These are phyloP conservation scores for Yponomeuta cagnagella DNA, from an alignment of 2,888 invertebrate genomes.

Conservation along the genomic window DNA sequence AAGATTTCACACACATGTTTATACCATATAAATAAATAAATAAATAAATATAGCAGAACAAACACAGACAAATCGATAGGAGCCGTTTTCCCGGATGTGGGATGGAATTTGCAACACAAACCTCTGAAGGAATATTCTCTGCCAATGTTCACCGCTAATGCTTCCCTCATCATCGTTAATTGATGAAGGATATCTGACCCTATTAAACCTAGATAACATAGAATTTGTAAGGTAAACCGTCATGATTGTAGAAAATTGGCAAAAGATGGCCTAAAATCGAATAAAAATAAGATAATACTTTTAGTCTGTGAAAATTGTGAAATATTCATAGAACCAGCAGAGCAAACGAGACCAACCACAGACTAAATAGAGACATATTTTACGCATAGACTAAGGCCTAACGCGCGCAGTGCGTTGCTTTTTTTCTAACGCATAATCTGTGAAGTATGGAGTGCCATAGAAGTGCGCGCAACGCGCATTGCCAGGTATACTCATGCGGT, in stretches of 20 bases:
- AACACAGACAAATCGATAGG: neutral
- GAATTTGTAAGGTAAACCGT: constrained; percentile 59
- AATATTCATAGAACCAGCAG: neutral
- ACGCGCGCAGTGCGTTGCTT: no score
- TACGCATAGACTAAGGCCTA: no score
- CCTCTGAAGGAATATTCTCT: constrained; percentile 44
- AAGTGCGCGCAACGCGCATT: no score
- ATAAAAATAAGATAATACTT: constrained; percentile 2
- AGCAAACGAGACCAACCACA: no score
- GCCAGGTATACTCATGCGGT: no score
- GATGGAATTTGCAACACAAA: constrained; percentile 20
- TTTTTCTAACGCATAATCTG: no score
- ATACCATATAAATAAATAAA: neutral
- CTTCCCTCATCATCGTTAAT: constrained; percentile 34
- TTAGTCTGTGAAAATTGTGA: neutral
- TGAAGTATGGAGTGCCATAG: no score
- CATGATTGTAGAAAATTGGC: constrained; percentile 33
- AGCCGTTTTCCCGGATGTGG: neutral
- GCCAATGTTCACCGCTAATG: constrained; percentile 50
- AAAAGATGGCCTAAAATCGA: neutral
- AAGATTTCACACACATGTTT: neutral
- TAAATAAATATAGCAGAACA: neutral
- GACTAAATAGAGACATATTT: no score
- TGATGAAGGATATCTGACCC: constrained; percentile 23
- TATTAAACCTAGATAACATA: constrained; percentile 55